These are phyloP conservation scores for Meriones unguiculatus DNA, from an alignment of 2,113 vertebrate genomes.

Conservation along the genomic window DNA sequence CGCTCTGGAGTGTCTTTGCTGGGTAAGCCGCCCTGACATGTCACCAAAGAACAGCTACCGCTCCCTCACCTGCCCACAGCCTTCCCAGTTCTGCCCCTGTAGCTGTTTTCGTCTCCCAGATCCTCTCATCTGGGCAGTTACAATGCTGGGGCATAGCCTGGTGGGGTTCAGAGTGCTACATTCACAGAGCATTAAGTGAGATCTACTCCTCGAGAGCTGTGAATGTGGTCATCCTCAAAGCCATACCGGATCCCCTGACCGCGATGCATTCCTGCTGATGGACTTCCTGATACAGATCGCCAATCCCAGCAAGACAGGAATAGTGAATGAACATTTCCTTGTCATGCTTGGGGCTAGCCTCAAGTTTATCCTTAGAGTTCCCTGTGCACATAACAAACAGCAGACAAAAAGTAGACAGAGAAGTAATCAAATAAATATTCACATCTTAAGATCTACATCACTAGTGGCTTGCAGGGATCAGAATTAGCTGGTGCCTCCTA, in stretches of 20 bases:
- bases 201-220: not conserved
- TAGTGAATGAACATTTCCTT: not conserved
- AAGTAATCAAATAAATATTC: not conserved
- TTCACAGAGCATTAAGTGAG: not conserved
- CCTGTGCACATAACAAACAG: not conserved
- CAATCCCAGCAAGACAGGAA: not conserved
- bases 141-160: not conserved
- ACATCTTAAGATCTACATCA: not conserved
- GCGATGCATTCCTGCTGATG: not conserved
- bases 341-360: not conserved
- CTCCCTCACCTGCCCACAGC: not conserved
- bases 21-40: not conserved
- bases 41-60: not conserved
- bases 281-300: not conserved
- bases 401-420: not conserved
- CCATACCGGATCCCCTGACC: not conserved
- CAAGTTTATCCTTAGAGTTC: not conserved
- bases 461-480: not conserved
- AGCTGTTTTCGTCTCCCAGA: not conserved
- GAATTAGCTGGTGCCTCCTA: not conserved
- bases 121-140: not conserved
- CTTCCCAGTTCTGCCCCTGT: not conserved
- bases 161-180: slow-evolving; percentile 13
- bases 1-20: not conserved
- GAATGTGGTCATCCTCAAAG: not conserved